A percentile compares a stretch with the other conserved stretches of the same genome.
Evolutionary conservation across 2,113 vertebrate genomes (phyloP).

Genomic region (Ranitomeya variabilis): DNA sequence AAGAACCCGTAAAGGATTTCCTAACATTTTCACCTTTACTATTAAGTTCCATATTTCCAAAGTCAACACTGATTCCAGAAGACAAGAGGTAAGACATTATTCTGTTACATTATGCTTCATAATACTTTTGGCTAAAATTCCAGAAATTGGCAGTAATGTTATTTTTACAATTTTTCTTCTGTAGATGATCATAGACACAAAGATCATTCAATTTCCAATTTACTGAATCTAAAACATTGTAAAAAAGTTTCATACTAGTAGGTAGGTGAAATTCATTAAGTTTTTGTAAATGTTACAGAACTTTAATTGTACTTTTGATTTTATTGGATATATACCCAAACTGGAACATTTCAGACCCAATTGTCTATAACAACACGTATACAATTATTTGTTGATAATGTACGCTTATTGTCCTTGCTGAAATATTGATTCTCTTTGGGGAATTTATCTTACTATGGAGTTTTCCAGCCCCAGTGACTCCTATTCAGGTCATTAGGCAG

Average conservation of each 20-base stretch:
- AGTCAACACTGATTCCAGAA: neutral
- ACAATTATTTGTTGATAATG: neutral
- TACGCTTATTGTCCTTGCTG: neutral
- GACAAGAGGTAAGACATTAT: neutral
- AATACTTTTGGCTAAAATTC: neutral
- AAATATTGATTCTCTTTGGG: slow-evolving; percentile 6
- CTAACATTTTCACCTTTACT: neutral
- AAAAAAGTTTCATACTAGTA: neutral
- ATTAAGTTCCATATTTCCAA: neutral
- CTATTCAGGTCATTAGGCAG: slow-evolving; percentile 57
- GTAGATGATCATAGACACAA: neutral
- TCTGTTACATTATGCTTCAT: neutral
- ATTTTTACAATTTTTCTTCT: neutral
- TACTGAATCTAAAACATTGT: neutral
- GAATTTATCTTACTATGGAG: neutral
- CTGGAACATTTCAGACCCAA: neutral
- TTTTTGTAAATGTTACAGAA: neutral
- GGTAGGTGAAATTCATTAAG: neutral
- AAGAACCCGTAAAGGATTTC: neutral
- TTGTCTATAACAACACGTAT: neutral
- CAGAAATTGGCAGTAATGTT: neutral
- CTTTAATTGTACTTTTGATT: neutral
- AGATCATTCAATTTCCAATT: neutral
- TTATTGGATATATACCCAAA: neutral
- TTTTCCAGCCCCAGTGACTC: slow-evolving; percentile 35